Base-by-base conservation (phyloP, 2,797 vertebrate species). In the Chromobotia macracanthus region DNA sequence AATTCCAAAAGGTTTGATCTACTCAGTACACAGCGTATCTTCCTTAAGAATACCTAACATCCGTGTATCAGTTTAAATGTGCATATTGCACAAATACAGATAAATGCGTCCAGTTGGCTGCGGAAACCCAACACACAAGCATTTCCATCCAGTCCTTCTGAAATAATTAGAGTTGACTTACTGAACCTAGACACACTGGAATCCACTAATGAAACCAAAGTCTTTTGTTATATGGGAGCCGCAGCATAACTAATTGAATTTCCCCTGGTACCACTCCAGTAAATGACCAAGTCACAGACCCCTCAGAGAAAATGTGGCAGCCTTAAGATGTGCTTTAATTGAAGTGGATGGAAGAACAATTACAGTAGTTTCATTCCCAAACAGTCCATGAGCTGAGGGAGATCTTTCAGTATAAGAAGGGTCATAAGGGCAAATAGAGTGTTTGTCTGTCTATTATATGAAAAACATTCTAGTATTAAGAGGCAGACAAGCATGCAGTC, bases 331-430 rank as follows among this genome's bases (percentile, higher is more conserved):
- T 12, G 66, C 83, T 76, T 77, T 93, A 91, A 93, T 91, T 90
- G 87, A 92, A 89, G 81, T 87, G 83, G 92, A 94, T 89, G 89
- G 89, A 89, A 50, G 87, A 85, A 92, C 92, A 92, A 94, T 93
- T 91, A 90, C 86, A 90, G 76, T 83, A 83, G 81, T 90, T 87
- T 92, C 90, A 93, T 92, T 93, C 92, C 86, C 83, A 88, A 86
- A 84, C 88, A 79, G 86, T 80, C 81, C 78, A 84, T 87, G 85
- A 92, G 85, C 90, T 70, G 41, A 9, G 28, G 18, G 79, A 87
- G 83, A 84, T 79, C 87, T 90, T 86, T 89, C 80, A 82, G 85
- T 78, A 79, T 79, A 82, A 90, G 88, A 86, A 16, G 25, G 44
- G 71, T 76, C 48, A 61, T 38, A 68, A 35, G 56, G 15, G 19